Percentiles rank a stretch among this genome's conserved stretches.
Evolutionary conservation across 2,797 vertebrate species (phyloP).

Genomic region (Molossus alvarezi): DNA sequence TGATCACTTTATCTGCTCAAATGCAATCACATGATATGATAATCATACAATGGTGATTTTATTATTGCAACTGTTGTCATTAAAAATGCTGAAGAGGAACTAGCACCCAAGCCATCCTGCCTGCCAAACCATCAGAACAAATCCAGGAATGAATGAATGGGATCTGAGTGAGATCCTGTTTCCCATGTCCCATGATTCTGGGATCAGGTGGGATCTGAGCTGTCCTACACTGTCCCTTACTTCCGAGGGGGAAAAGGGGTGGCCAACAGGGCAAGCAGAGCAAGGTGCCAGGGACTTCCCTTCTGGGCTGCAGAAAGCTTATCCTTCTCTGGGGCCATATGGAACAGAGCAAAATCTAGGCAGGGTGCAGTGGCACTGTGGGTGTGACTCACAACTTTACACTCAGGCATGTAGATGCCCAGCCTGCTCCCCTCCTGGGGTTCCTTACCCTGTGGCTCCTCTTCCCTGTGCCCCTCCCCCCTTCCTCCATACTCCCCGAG

Average conservation of each 20-base stretch:
- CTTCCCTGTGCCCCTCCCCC: neutral
- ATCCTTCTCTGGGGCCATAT: neutral
- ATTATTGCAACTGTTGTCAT: neutral
- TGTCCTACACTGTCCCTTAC: no score
- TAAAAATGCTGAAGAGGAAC: neutral
- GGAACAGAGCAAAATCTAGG: neutral
- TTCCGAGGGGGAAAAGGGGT: neutral
- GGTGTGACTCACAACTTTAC: rapidly evolving
- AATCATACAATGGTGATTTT: neutral
- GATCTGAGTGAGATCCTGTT: neutral
- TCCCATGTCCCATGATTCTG: no score
- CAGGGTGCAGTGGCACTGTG: neutral
- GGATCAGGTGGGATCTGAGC: neutral
- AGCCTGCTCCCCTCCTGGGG: neutral
- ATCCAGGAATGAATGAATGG: neutral
- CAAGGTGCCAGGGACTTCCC: no score
- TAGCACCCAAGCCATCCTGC: neutral
- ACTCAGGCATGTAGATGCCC: neutral
- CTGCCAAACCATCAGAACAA: neutral
- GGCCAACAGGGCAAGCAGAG: neutral
- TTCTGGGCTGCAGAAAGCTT: neutral
- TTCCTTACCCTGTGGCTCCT: neutral
- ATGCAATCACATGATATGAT: neutral
- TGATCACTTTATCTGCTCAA: neutral
- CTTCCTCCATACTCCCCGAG: neutral